phyloP scores from a whole-genome alignment of 2,888 invertebrate species.

The Pecten maximus region DNA sequence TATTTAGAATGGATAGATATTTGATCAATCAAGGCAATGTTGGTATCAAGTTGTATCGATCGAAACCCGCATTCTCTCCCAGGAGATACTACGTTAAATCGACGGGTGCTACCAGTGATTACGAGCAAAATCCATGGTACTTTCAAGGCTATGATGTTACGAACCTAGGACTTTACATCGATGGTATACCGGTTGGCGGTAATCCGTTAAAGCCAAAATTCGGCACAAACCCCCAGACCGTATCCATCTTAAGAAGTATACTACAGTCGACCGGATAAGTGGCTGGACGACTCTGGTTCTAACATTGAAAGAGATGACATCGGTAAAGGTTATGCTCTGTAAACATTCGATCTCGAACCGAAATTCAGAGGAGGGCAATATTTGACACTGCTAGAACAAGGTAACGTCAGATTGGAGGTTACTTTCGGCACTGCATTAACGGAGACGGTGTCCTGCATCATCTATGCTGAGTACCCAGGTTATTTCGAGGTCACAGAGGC shows the following conservation, averaged over 20 bases:
- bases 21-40: conserved; percentile 59
- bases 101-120: conserved; percentile 50
- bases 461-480: conserved; percentile 53
- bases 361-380: conserved; percentile 47
- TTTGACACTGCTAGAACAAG: conserved; percentile 56
- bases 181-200: conserved; percentile 52
- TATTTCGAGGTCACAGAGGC: conserved; percentile 54
- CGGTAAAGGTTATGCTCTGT: conserved; percentile 41
- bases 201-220: conserved; percentile 56
- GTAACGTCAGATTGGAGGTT: too few relatives aligned
- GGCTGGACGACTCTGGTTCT: conserved; percentile 51
- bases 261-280: conserved; percentile 49
- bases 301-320: too few relatives aligned
- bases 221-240: conserved; percentile 41
- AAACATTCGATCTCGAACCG: conserved; percentile 55
- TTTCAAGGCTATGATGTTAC: conserved; percentile 52
- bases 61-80: conserved; percentile 56
- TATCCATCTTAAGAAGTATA: conserved; percentile 51
- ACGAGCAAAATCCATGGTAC: conserved; percentile 55
- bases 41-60: conserved; percentile 56
- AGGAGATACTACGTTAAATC: too few relatives aligned
- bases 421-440: conserved; percentile 48
- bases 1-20: conserved; percentile 53
- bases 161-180: conserved; percentile 45
- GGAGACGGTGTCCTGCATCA: conserved; percentile 53